phyloP scores from a whole-genome alignment of 2,888 invertebrate species.

The Coelogynopora nodosa region DNA sequence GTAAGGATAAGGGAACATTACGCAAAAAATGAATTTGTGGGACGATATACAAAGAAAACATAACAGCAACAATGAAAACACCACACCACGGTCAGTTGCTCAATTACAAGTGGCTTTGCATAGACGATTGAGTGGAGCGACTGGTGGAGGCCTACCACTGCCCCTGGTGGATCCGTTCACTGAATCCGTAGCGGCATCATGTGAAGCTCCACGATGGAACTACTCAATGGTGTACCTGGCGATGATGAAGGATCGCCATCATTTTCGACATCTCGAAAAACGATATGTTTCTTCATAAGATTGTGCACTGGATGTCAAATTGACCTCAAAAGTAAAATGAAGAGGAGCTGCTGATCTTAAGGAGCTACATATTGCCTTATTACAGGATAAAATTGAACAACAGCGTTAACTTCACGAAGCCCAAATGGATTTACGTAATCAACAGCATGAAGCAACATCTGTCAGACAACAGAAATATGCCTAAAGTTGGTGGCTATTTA shows the following conservation, averaged over 20 bases:
- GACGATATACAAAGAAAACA: neutral
- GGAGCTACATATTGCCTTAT: conserved; percentile 13
- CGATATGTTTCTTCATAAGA: neutral
- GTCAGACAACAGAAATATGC: conserved; percentile 17
- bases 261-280: conserved; percentile 1
- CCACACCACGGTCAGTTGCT: neutral
- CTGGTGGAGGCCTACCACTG: conserved; percentile 26
- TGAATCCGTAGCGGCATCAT: conserved; percentile 25
- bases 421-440: conserved; percentile 30
- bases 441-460: conserved; percentile 13
- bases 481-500: conserved; percentile 10
- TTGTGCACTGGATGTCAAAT: conserved; percentile 30
- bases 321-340: conserved; percentile 26
- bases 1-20: conserved; percentile 26
- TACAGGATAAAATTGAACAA: conserved; percentile 22
- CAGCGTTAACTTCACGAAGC: conserved; percentile 8
- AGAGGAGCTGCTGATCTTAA: conserved; percentile 20
- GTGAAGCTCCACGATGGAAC: conserved; percentile 15
- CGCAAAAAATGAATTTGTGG: conserved; percentile 1
- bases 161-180: neutral
- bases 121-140: neutral
- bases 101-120: conserved; percentile 24
- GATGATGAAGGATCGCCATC: conserved; percentile 9
- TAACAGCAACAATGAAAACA: neutral
- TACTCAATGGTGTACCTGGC: neutral